Evolutionary conservation across 2,797 vertebrate genomes (phyloP).

Genomic region (Pipistrellus pipistrellus): DNA sequence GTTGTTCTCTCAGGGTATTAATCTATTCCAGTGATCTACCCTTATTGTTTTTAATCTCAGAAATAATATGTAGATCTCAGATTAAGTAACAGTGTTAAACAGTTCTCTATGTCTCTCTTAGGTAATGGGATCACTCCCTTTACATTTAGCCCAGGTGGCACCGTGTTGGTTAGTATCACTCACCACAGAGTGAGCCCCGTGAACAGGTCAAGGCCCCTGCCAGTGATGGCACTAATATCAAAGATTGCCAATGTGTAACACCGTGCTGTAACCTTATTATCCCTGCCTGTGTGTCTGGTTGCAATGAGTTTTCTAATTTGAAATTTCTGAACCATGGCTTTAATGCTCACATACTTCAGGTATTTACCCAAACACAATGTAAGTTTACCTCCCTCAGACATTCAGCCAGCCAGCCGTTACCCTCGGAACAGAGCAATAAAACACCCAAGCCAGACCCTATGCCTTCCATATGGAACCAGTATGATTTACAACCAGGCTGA

Average conservation of each 20-base stretch:
- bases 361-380: slow-evolving; percentile 85
- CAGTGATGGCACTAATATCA: not conserved
- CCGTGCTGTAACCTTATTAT: not conserved
- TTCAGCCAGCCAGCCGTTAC: slow-evolving; percentile 84
- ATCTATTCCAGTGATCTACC: not conserved
- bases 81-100: not conserved
- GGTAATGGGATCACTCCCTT: not conserved
- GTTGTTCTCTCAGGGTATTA: not conserved
- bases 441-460: slow-evolving; percentile 85
- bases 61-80: not conserved
- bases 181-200: not conserved
- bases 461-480: slow-evolving; percentile 83
- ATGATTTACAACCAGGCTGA: slow-evolving; percentile 92
- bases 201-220: slow-evolving; percentile 23
- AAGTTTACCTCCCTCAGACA: slow-evolving; percentile 82
- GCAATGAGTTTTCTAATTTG: slow-evolving; percentile 84
- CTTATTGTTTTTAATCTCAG: not conserved
- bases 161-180: not conserved
- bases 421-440: slow-evolving; percentile 81
- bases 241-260: slow-evolving; percentile 11
- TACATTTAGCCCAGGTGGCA: not conserved
- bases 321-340: slow-evolving; percentile 86
- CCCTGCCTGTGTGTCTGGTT: slow-evolving; percentile 79
- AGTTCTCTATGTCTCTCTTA: not conserved
- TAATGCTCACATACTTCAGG: slow-evolving; percentile 82